Percentiles rank a stretch among this genome's conserved stretches.
Conservation (phyloP, 2,113 vertebrate genomes). For the Corythaeola cristata region DNA sequence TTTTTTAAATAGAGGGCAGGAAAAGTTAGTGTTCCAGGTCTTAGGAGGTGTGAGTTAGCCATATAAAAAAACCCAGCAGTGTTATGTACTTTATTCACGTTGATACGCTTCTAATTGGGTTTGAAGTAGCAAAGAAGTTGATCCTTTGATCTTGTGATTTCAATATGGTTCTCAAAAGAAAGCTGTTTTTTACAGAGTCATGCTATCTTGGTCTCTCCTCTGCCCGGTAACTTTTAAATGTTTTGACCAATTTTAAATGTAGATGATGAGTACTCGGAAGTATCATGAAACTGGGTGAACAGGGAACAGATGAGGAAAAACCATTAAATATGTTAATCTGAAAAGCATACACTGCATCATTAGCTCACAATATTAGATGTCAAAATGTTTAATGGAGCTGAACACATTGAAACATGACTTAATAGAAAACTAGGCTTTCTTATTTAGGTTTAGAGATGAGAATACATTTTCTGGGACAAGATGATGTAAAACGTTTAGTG, state of each 20-base stretch:
- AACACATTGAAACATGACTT: neutral
- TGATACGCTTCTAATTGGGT: neutral
- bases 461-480: neutral
- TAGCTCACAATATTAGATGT: neutral
- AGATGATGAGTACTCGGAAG: neutral
- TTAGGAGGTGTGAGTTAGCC: neutral
- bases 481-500: neutral
- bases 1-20: neutral
- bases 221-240: neutral
- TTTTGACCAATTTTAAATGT: neutral
- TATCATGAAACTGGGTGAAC: neutral
- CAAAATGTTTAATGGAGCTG: neutral
- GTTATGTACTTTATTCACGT: neutral
- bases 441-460: neutral
- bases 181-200: neutral
- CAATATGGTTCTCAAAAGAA: neutral
- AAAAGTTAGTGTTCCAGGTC: neutral
- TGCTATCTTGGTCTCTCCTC: neutral
- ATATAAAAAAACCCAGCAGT: neutral
- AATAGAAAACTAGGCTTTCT: neutral
- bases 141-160: neutral
- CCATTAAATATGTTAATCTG: neutral
- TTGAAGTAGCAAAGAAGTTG: neutral
- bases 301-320: neutral
- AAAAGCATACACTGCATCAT: neutral